Evolutionary conservation across 1,140 invertebrate species (phyloP).

Genomic region (Papilio machaon): DNA sequence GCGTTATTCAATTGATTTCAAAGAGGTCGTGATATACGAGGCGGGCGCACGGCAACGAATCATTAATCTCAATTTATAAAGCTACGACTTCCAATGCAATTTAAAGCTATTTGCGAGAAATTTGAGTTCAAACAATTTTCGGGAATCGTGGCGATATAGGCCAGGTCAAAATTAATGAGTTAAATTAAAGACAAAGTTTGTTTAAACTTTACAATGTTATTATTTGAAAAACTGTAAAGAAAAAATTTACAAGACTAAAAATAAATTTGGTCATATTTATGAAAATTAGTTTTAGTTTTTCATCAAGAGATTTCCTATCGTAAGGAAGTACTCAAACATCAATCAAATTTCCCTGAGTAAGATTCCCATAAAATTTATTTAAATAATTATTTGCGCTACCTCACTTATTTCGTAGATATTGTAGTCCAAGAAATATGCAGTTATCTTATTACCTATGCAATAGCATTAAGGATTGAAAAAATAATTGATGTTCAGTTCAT

Average conservation of each 20-base stretch:
- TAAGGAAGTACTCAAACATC: too few species aligned
- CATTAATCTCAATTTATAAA: constrained; percentile 40
- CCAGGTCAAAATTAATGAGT: too few species aligned
- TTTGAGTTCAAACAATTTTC: constrained; percentile 24
- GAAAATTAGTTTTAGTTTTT: too few species aligned
- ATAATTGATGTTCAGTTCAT: constrained; percentile 29
- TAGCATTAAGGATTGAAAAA: constrained; percentile 32
- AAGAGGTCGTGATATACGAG: constrained; percentile 37
- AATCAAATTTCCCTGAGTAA: too few species aligned
- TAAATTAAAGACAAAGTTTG: not conserved
- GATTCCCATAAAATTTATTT: too few species aligned
- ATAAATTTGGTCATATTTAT: too few species aligned
- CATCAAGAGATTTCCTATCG: too few species aligned
- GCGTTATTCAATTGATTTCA: constrained; percentile 34
- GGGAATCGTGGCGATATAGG: constrained; percentile 5
- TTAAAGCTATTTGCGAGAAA: constrained; percentile 31
- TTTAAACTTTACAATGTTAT: not conserved
- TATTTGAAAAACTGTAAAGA: too few species aligned
- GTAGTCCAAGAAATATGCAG: constrained; percentile 6
- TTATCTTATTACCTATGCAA: constrained; percentile 18
- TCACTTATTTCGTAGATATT: not conserved
- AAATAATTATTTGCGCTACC: too few species aligned
- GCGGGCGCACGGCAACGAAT: constrained; percentile 29
- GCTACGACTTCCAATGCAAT: constrained; percentile 38
- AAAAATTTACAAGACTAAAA: too few species aligned